Evolutionary conservation across 2,888 invertebrate species (phyloP), one percentile per base, ranked within the genome.

Genomic region (Steinernema carpocapsae): DNA sequence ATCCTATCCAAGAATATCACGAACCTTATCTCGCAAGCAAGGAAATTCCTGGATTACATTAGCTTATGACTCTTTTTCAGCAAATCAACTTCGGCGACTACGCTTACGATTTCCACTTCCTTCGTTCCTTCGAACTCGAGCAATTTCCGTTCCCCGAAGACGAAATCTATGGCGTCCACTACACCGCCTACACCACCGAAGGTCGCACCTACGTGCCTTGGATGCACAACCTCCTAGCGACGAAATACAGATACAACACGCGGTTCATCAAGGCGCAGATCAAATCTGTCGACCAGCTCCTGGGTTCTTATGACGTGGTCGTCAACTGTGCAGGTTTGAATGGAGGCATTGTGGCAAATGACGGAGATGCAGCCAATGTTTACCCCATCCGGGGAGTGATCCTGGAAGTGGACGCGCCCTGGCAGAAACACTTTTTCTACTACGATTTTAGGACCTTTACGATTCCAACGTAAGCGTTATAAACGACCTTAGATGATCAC

Each of bases 251-350:
- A 45, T 46, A 75, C 4, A 80, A 78, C 10, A 81, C 79, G 6
- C 46, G 76, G 7, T 82, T 81, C 76, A 64, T 71, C 7, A 72
- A 76, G 51, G 24, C 77, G 46, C 75, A 72, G 37, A 72, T 82
- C 46, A 24, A 51, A 1, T 73, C 45, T 42, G 52, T 82, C 56
- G 77, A 79, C n/a, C 77, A 81, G 42, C 70, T 70, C 37, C 7
- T 70, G 14, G 70, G 26, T 19, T 72, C 19, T 32, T 89, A 84
- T 80, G 88, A 89, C 77, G 82, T 89, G 0, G 87, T 90, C 24
- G 87, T 89, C n/a, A 90, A 90, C 82, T 89, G 89, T 77, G 84
- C 87, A 19, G 90, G 89, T 10, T 76, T 89, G 51, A 80, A 87
- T 14, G 88, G 88, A 29, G 82, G 81, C 42, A 77, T 87, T 1